phyloP scores from a whole-genome alignment of 2,888 invertebrate species.

The Tenthredo scrophulariae region DNA sequence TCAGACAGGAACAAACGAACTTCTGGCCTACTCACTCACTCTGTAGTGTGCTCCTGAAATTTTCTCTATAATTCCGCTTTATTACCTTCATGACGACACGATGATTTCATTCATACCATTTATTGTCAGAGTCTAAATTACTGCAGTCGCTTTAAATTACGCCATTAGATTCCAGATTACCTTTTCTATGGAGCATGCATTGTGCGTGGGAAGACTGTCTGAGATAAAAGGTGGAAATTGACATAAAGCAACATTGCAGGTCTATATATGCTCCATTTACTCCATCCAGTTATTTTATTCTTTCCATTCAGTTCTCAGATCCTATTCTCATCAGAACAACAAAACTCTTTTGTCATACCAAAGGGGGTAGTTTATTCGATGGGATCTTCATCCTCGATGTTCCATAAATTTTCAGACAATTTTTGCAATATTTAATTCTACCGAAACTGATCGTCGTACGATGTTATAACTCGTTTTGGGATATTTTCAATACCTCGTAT shows the following conservation, averaged over 20 bases:
- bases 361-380: not conserved
- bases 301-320: not conserved
- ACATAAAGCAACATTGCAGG: not conserved
- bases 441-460: too few relatives aligned
- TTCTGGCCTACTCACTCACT: not conserved
- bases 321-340: not conserved
- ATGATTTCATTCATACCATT: not conserved
- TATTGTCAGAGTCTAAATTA: not conserved
- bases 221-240: slow-evolving; percentile 1
- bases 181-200: not conserved
- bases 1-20: slow-evolving; percentile 1
- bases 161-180: slow-evolving; percentile 4
- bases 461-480: too few relatives aligned
- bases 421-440: too few relatives aligned
- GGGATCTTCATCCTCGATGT: not conserved
- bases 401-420: not conserved
- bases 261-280: not conserved
- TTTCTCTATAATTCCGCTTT: not conserved
- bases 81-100: not conserved
- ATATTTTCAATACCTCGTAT: not conserved
- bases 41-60: not conserved
- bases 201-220: not conserved
- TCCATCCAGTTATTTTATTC: not conserved
- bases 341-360: not conserved
- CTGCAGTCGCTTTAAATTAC: not conserved